Base-by-base conservation (phyloP, 2,888 invertebrate genomes). In the Pasiphila rectangulata region DNA sequence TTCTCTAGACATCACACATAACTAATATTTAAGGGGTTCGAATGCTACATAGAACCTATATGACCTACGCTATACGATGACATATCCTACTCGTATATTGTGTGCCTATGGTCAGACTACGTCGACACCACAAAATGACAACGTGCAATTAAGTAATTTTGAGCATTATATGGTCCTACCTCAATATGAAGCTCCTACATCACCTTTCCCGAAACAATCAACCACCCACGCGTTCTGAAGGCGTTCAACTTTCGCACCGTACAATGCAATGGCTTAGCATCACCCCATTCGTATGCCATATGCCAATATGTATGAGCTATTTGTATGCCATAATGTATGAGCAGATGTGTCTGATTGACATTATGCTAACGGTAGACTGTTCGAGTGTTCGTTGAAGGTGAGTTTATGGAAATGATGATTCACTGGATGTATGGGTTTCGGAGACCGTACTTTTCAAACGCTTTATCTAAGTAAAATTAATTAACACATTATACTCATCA, bases 281-380 rank as follows among this genome's bases (percentile, higher is more conserved):
- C 35, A 39, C 34, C 9, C 39, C 30, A 46, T 36, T 49, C 40
- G 30, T 44, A 40, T 34, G 25, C 19, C 27, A 19, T 20, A 41
- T 40, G 15, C 24, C 24, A 36, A 24, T 40, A 49, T 50, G 50
- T 34, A 45, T 46, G 34, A 44, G 37, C 41, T 15, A 41, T 50
- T 42, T 50, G 50, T 50, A 50, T 50, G 50, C 19, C 45, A 50
- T 50, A 12, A 50, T 50, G 45, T 50, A 50, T 50, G 50, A 50
- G 50, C 40, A 41, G 45, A 45, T 49, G 49, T 44, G 42, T 30
- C 49, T 35, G 40, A 32, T 32, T 32, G 41, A 36, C 44, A 29
- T 32, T 50, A 50, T 41, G 41, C 36, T 50, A 41, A 50, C 41
- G 41, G 45, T 36, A 40, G 9, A 29, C 2, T 10, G 23, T 36